Conservation (phyloP, 2,888 invertebrate genomes). For the Acleris holmiana region DNA sequence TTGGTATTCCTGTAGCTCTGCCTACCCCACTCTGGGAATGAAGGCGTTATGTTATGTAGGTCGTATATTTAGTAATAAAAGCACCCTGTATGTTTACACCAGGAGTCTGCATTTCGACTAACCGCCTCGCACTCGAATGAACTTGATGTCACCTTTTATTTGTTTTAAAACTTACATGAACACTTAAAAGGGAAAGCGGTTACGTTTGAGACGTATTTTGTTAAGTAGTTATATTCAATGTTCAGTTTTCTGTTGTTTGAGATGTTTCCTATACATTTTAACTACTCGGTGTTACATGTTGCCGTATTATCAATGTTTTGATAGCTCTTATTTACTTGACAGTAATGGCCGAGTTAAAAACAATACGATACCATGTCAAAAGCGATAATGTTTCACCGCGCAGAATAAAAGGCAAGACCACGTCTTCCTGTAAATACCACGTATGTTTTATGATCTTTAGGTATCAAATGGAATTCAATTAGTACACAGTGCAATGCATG, state of each 20-base stretch:
- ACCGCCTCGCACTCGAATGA: slow-evolving; percentile 12
- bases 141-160: slow-evolving; percentile 13
- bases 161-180: slow-evolving; percentile 10
- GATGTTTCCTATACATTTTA: too few species aligned
- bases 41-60: too few species aligned
- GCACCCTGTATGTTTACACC: slow-evolving; percentile 9
- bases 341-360: too few species aligned
- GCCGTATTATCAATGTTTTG: too few species aligned
- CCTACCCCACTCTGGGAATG: too few species aligned
- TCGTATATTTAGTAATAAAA: neutral
- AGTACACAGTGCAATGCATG: neutral
- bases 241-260: too few species aligned
- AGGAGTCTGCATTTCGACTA: slow-evolving; percentile 9
- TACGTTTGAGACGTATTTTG: neutral
- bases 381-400: too few species aligned
- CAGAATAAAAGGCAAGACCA: too few species aligned
- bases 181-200: slow-evolving; percentile 32
- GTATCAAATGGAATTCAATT: slow-evolving; percentile 19
- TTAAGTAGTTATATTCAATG: neutral
- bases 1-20: too few species aligned
- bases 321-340: too few species aligned
- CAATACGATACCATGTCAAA: too few species aligned
- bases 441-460: slow-evolving; percentile 3
- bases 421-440: slow-evolving; percentile 15
- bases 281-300: too few species aligned